A percentile compares a stretch with the other conserved stretches of the same genome.
Conservation (phyloP, 2,888 invertebrate genomes). For the Griposia aprilina region DNA sequence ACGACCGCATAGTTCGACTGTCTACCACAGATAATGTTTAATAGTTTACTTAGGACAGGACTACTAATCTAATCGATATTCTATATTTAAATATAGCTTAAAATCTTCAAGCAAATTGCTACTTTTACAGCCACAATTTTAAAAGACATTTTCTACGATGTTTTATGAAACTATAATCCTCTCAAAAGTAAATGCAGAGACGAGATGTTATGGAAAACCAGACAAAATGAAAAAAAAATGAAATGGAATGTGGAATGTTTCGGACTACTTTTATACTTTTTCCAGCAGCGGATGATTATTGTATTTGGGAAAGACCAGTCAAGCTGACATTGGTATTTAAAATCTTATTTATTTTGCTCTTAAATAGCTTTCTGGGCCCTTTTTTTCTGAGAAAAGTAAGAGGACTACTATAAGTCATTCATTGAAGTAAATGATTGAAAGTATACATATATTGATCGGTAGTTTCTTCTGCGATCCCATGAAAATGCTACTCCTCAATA, state of each 20-base stretch:
- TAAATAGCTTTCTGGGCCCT: not conserved
- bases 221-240: too few species aligned
- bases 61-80: conserved; percentile 58
- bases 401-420: too few species aligned
- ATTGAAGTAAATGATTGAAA: too few species aligned
- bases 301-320: not conserved
- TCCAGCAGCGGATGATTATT: not conserved
- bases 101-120: conserved; percentile 10
- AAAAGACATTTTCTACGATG: conserved; percentile 13
- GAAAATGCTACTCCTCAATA: too few species aligned
- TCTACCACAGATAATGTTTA: conserved; percentile 47
- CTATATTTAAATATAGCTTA: conserved; percentile 29
- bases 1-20: conserved; percentile 24
- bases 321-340: not conserved
- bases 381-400: not conserved
- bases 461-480: too few species aligned
- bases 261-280: not conserved
- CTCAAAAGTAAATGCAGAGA: conserved; percentile 1
- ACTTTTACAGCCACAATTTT: not conserved
- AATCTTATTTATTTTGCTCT: not conserved
- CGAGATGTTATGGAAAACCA: not conserved
- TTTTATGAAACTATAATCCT: conserved; percentile 7
- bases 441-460: too few species aligned
- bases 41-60: conserved; percentile 51
- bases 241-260: too few species aligned